Conservation (phyloP, 2,113 vertebrate species). For the Tachysurus vachellii region DNA sequence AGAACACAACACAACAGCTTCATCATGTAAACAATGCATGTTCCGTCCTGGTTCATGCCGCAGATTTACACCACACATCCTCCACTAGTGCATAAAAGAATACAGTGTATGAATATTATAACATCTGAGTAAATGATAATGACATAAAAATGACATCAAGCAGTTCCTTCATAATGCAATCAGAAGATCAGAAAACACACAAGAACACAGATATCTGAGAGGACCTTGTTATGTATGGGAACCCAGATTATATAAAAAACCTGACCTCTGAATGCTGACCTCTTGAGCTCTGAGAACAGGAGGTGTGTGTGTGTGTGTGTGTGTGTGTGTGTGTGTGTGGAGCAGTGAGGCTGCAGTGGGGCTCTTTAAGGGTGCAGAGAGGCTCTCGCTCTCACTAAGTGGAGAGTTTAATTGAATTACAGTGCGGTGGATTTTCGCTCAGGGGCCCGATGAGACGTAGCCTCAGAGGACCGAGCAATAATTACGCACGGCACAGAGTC, state of each 20-base stretch:
- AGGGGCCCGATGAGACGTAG: conserved; percentile 42
- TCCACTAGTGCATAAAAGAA: neutral
- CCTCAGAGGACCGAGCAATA: conserved; percentile 47
- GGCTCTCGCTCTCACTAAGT: conserved; percentile 31
- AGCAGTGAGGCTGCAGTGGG: neutral
- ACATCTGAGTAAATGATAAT: neutral
- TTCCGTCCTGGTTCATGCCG: neutral
- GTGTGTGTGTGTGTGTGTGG: neutral
- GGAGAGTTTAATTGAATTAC: conserved; percentile 57
- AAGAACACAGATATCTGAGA: neutral
- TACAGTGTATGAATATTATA: neutral
- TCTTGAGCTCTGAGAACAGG: neutral
- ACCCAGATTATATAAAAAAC: neutral
- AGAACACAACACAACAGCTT: neutral
- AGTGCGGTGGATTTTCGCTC: conserved; percentile 32
- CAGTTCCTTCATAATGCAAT: neutral
- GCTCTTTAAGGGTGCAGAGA: conserved; percentile 15
- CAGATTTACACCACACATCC: neutral
- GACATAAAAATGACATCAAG: neutral
- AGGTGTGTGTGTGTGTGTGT: neutral
- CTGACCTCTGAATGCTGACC: conserved; percentile 8
- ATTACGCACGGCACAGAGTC: conserved; percentile 50
- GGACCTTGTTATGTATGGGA: neutral
- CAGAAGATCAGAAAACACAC: neutral
- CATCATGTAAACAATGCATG: neutral